Percentiles rank a stretch among this genome's conserved stretches.
Conservation (phyloP, 2,113 vertebrate genomes). For the Ailurus styani region DNA sequence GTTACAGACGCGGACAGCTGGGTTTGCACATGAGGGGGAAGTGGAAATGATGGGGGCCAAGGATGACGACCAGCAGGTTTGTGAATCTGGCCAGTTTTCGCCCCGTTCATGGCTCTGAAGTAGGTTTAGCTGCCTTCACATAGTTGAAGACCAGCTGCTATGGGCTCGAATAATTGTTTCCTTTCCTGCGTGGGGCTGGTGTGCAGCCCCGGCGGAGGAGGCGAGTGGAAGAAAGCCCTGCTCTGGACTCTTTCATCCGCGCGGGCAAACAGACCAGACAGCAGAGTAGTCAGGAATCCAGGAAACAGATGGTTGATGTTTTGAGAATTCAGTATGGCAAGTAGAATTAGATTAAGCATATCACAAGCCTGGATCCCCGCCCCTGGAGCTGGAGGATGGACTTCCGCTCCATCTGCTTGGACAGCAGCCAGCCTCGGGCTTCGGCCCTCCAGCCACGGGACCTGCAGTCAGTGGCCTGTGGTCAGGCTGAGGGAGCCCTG, state of each 20-base stretch:
- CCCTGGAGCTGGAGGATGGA: not conserved
- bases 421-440: not conserved
- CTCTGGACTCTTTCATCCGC: not conserved
- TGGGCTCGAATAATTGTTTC: not conserved
- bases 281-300: slow-evolving; percentile 27
- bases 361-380: slow-evolving; percentile 19
- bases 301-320: slow-evolving; percentile 63
- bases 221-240: not conserved
- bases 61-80: not conserved
- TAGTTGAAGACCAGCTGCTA: not conserved
- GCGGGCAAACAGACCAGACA: not conserved
- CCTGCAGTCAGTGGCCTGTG: not conserved
- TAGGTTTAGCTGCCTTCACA: not conserved
- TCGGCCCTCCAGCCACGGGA: too few species aligned
- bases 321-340: slow-evolving; percentile 45
- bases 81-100: not conserved
- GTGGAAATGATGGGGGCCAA: not conserved
- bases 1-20: not conserved
- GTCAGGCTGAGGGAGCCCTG: not conserved
- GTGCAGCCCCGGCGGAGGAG: not conserved
- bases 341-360: slow-evolving; percentile 45
- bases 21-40: not conserved
- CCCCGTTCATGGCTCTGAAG: not conserved
- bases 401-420: not conserved
- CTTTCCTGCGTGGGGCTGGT: not conserved